Evolutionary conservation across 2,797 vertebrate species (phyloP).

Genomic region (Sciaenops ocellatus): DNA sequence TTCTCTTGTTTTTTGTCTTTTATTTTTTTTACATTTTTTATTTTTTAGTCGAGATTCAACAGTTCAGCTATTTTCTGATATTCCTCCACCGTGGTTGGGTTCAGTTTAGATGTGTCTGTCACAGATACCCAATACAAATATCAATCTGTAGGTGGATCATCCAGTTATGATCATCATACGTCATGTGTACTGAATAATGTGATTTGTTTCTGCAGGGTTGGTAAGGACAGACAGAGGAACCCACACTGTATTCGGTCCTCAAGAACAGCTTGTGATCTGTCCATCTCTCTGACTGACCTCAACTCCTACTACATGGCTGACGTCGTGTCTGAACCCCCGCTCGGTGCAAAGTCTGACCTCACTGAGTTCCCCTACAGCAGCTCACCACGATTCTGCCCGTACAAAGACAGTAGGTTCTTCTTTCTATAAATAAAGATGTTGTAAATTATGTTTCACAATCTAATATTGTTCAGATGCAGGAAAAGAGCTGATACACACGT

Average conservation of each 20-base stretch:
- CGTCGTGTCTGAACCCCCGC: conserved; percentile 77
- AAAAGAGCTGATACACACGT: too few relatives aligned
- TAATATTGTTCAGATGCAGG: too few relatives aligned
- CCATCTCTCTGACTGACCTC: conserved; percentile 77
- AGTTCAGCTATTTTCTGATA: too few relatives aligned
- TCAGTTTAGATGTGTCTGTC: too few relatives aligned
- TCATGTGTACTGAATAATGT: background rate
- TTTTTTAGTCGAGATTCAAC: too few relatives aligned
- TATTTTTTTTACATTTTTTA: too few relatives aligned
- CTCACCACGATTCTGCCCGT: conserved; percentile 88
- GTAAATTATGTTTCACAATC: too few relatives aligned
- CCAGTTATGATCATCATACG: background rate
- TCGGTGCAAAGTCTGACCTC: conserved; percentile 11
- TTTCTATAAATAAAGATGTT: too few relatives aligned
- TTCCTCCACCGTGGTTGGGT: too few relatives aligned
- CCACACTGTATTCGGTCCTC: conserved; percentile 78
- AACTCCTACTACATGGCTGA: conserved; percentile 84
- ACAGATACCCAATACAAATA: too few relatives aligned
- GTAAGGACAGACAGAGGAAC: conserved; percentile 69
- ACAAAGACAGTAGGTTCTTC: conserved; percentile 89
- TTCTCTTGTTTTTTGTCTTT: too few relatives aligned
- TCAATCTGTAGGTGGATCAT: too few relatives aligned
- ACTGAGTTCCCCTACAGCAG: conserved; percentile 77
- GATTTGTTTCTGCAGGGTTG: conserved; percentile 70
- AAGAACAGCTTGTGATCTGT: conserved; percentile 89